Base-by-base conservation (phyloP, 2,888 invertebrate genomes). In the Lissocephala sabroskyi region DNA sequence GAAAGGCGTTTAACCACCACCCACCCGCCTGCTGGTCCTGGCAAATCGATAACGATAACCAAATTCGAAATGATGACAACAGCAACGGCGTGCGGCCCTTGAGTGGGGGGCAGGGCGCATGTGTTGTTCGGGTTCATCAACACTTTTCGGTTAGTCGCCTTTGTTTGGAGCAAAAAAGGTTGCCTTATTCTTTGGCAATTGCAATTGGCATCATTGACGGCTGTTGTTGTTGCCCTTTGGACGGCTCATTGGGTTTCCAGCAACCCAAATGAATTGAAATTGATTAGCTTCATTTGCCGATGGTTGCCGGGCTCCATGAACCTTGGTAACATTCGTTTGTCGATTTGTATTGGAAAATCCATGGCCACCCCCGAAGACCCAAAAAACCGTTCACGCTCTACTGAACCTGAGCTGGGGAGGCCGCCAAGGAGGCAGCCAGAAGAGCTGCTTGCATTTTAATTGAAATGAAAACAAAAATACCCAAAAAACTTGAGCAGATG, bases 221-320 rank as follows among this genome's bases (percentile, higher is more conserved):
- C 68, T n/a, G 64, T 56, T 68, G 60, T 65, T 58, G 57, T 71
- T 65, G 67, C 71, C 65, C 65, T 61, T 36, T 62, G 46, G 57
- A 75, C 66, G 71, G 58, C 59, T 71, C 71, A 75, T 73, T 73
- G 76, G 67, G 13, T 35, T 43, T 35, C 33, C 35, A 43, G 14
- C 43, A 10, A 43, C 26, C n/a, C n/a, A 33, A 23, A 23, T 23
- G 23, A 23, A 23, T 23, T 23, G 23, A 68, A 73, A 76, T 68
- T 73, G 71, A 73, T 75, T 75, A 68, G 56, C 68, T 68, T 67
- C 64, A 75, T 71, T 63, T 60, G 68, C 66, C 64, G 76, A 68
- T 75, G 65, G 65, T 68, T 75, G 68, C 64, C 51, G 62, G 63
- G 76, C 55, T 64, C 66, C 53, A 62, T 73, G 71, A 73, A 73